Base-by-base conservation (phyloP, 2,113 vertebrate species). In the Leptobrachium ailaonicum region DNA sequence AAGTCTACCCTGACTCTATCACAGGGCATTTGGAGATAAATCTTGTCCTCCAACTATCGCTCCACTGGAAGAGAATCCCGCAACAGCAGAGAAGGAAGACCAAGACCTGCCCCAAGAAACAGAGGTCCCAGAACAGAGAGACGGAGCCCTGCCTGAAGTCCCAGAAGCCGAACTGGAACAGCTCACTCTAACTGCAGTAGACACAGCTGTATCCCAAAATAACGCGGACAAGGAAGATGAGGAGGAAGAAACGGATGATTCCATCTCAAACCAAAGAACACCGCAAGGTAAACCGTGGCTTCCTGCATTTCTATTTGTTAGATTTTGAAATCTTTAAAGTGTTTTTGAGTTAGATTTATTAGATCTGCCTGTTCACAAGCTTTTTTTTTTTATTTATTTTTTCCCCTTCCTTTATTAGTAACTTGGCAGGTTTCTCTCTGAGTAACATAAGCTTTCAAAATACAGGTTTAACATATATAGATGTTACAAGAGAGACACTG, bases 21-120 rank as follows among this genome's bases (percentile, higher is more conserved):
- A 56, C 14, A 97, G 98, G 98, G 92, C 88, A 71, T 95, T 94
- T 89, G 98, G 98, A 82, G 95, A 98, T 87, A 98, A 96, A 88
- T 94, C 94, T 66, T 82, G 40, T 83, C 96, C 93, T 85, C 97
- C 98, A 6, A 85, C 89, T 85, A 89, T 98, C 82, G 85, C 88
- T 13, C 87, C 93, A 56, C 63, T 83, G 84, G 82, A 66, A 32
- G 73, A 45, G 12, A 84, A 87, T 66, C 2, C 83, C 79, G 64
- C 83, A 62, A 89, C 89, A 2, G 70, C 82, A 1, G 41, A 80
- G 73, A 62, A 83, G 4, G 75, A 83, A n/a, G 50, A 45, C 14
- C 54, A 66, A 1, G 67, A 82, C 43, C 10, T 5, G 2, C 66
- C 76, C 44, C 68, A 14, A 42, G 45, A 2, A 56, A 73, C 41